These are phyloP conservation scores for Trichoplusia ni DNA, from an alignment of 1,140 invertebrate genomes.

Conservation along the genomic window DNA sequence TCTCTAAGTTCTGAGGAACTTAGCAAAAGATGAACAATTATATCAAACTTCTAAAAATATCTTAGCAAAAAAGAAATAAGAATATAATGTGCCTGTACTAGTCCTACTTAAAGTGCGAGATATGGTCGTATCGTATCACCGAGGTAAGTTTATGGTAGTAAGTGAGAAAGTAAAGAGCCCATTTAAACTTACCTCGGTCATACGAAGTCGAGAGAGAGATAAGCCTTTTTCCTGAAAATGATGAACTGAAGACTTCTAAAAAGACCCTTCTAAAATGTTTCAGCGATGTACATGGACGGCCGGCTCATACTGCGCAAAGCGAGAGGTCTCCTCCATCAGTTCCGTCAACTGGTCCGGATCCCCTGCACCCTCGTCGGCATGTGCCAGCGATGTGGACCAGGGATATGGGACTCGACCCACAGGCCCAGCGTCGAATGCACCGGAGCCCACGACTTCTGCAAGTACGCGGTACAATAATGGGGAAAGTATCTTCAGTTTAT, in stretches of 20 bases:
- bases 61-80: no score
- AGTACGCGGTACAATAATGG: constrained; percentile 62
- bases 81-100: no score
- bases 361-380: constrained; percentile 94
- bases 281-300: constrained; percentile 98
- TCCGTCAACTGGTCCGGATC: constrained; percentile 90
- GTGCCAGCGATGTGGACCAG: constrained; percentile 93
- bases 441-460: constrained; percentile 66
- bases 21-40: no score
- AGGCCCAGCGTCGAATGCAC: constrained; percentile 86
- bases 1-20: no score
- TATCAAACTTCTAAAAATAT: no score
- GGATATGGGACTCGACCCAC: constrained; percentile 96
- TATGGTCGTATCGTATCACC: no score
- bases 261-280: no score
- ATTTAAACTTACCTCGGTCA: no score
- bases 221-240: background rate
- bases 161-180: no score
- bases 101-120: no score
- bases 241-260: background rate
- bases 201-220: no score
- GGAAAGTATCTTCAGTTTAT: background rate
- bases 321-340: constrained; percentile 94
- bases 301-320: constrained; percentile 95
- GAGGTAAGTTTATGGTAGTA: no score